A percentile compares a stretch with the other conserved stretches of the same genome.
phyloP scores from a whole-genome alignment of 2,113 vertebrate genomes.

The Scortum barcoo region DNA sequence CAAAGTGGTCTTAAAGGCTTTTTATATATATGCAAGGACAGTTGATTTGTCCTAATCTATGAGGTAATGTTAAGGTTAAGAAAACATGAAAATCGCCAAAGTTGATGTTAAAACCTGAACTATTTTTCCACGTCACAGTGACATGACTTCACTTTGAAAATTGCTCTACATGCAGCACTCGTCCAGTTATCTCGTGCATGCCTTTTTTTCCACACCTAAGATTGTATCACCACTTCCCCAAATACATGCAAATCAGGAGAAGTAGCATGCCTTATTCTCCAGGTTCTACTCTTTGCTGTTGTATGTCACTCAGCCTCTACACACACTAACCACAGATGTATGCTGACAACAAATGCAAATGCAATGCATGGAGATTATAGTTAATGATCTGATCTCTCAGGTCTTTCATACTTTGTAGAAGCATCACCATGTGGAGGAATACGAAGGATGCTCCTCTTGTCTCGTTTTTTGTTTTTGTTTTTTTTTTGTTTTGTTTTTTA shows the following conservation, averaged over 20 bases:
- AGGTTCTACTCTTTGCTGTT: slow-evolving; percentile 37
- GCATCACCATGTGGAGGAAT: slow-evolving; percentile 10
- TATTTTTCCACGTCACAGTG: not conserved
- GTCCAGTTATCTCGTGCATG: slow-evolving; percentile 55
- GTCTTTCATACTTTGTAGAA: slow-evolving; percentile 58
- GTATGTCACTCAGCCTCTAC: slow-evolving; percentile 12
- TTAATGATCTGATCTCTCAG: slow-evolving; percentile 59
- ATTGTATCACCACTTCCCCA: slow-evolving; percentile 11
- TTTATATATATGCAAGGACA: slow-evolving; percentile 34
- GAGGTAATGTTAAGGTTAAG: not conserved
- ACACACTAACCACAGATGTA: slow-evolving; percentile 10
- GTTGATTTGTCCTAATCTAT: slow-evolving; percentile 15
- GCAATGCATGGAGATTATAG: slow-evolving; percentile 70
- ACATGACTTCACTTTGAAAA: slow-evolving; percentile 3
- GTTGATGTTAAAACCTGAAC: not conserved
- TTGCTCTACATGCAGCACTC: slow-evolving; percentile 13
- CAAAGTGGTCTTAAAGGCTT: slow-evolving; percentile 40
- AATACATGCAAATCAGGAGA: slow-evolving; percentile 42
- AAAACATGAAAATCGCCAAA: slow-evolving; percentile 24
- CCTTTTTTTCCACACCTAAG: not conserved
- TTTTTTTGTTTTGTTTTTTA: no score
- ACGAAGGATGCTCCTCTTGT: slow-evolving; percentile 6
- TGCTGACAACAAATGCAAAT: slow-evolving; percentile 54
- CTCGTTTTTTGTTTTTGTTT: no score
- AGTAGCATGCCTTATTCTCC: slow-evolving; percentile 64